Base-by-base conservation (phyloP, 1,140 invertebrate genomes). In the Saccostrea glomerata region DNA sequence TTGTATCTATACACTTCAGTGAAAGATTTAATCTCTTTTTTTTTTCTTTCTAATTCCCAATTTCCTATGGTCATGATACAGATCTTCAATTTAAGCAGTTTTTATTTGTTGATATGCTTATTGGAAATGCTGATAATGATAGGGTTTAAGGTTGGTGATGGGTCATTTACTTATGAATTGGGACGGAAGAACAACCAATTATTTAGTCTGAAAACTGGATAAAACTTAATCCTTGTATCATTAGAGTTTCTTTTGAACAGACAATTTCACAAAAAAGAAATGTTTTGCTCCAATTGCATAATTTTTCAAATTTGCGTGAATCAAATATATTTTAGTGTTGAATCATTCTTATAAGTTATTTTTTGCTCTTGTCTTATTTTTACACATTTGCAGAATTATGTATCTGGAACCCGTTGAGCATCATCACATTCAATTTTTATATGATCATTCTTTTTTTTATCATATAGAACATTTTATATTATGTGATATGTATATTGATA, bases 31-130 rank as follows among this genome's bases (percentile, higher is more conserved):
- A 77, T 77, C 70, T 77, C 25, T 77, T 30, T 77, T n/a, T 63
- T 63, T 63, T 77, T 70, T 70, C 25, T 73, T 77, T 77, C 70
- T 77, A 77, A 77, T 77, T 77, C 70, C 70, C 70, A 77, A 77
- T 77, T 77, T 77, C 70, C 70, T 77, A 77, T 77, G 70, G 70
- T 77, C 25, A 30, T 36, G 70, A 77, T 77, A 77, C 25, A 36
- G 70, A 77, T 77, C 70, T 77, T 77, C 70, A 77, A 77, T 77
- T 77, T 77, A 77, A 77, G 15, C 13, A 77, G 70, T 77, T 77
- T 77, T 77, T 77, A 77, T 77, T 77, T 77, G 70, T 77, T 77
- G 70, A 77, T 77, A 77, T 77, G 70, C 70, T 77, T 77, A 77
- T 77, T 77, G 70, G 70, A 77, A 77, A 77, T 77, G 70, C 70